A percentile compares a stretch with the other conserved stretches of the same genome.
phyloP scores from a whole-genome alignment of 2,888 invertebrate genomes.

The Macroteleia sp. region DNA sequence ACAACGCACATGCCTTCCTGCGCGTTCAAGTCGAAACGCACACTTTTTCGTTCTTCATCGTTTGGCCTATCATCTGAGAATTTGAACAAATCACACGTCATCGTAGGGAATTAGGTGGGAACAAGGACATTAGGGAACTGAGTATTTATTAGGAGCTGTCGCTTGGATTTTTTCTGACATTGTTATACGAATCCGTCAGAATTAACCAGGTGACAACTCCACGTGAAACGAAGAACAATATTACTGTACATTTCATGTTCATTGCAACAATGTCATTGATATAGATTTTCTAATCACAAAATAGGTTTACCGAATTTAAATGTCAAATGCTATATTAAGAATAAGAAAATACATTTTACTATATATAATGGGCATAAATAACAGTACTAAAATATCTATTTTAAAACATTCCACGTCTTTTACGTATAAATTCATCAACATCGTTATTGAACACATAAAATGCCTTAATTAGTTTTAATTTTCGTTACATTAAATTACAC shows the following conservation, averaged over 20 bases:
- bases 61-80: slow-evolving; percentile 82
- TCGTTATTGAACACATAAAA: slow-evolving; percentile 23
- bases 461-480: neutral
- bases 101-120: slow-evolving; percentile 18
- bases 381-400: slow-evolving; percentile 25
- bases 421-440: slow-evolving; percentile 16
- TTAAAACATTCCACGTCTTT: neutral
- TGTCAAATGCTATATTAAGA: neutral
- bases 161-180: no score
- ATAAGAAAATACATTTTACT: slow-evolving; percentile 22
- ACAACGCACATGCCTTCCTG: slow-evolving; percentile 83
- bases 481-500: slow-evolving; percentile 10
- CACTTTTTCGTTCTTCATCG: slow-evolving; percentile 91
- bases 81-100: slow-evolving; percentile 50
- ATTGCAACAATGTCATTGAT: slow-evolving; percentile 1
- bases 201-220: slow-evolving; percentile 31
- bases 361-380: neutral
- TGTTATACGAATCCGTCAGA: neutral
- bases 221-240: slow-evolving; percentile 5
- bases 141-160: neutral
- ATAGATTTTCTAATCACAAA: slow-evolving; percentile 15
- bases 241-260: neutral
- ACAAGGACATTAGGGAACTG: neutral
- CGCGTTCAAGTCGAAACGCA: slow-evolving; percentile 87
- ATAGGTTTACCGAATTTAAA: neutral